These are phyloP conservation scores for Patella depressa DNA, from an alignment of 2,888 invertebrate species.

Conservation along the genomic window DNA sequence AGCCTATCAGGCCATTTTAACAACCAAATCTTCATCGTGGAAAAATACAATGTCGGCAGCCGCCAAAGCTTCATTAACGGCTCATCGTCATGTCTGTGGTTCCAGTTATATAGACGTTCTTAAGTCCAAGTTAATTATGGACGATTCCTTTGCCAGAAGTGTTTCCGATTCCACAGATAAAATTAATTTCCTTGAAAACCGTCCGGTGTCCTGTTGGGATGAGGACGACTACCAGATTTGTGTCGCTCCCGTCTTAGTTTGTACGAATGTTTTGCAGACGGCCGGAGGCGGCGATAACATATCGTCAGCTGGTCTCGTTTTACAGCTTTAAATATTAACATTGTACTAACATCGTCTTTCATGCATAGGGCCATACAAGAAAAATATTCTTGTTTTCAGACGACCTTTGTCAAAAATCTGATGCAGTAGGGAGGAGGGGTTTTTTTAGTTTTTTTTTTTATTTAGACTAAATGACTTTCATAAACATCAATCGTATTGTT, in stretches of 20 bases:
- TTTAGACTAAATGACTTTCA: too few species aligned
- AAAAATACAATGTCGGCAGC: slow-evolving; percentile 84
- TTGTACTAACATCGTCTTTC: not conserved
- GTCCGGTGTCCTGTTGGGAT: slow-evolving; percentile 87
- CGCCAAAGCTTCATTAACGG: slow-evolving; percentile 86
- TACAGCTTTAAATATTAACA: slow-evolving; percentile 66
- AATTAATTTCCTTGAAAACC: slow-evolving; percentile 78
- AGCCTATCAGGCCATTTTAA: slow-evolving; percentile 88
- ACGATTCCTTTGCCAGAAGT: slow-evolving; percentile 86
- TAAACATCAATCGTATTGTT: too few species aligned
- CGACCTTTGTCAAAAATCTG: too few species aligned
- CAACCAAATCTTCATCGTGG: slow-evolving; percentile 79
- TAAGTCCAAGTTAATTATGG: slow-evolving; percentile 80
- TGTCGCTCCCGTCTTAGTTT: slow-evolving; percentile 87
- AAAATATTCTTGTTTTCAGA: too few species aligned
- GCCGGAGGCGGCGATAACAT: slow-evolving; percentile 91
- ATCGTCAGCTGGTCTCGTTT: slow-evolving; percentile 85
- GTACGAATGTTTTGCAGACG: slow-evolving; percentile 84
- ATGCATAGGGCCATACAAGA: too few species aligned
- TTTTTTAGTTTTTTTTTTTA: too few species aligned
- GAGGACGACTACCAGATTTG: slow-evolving; percentile 81
- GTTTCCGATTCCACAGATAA: slow-evolving; percentile 74
- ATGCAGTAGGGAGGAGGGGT: too few species aligned
- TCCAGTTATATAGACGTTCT: slow-evolving; percentile 75
- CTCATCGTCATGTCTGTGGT: slow-evolving; percentile 86